phyloP scores from a whole-genome alignment of 2,797 vertebrate species.

The Eulemur mongoz region DNA sequence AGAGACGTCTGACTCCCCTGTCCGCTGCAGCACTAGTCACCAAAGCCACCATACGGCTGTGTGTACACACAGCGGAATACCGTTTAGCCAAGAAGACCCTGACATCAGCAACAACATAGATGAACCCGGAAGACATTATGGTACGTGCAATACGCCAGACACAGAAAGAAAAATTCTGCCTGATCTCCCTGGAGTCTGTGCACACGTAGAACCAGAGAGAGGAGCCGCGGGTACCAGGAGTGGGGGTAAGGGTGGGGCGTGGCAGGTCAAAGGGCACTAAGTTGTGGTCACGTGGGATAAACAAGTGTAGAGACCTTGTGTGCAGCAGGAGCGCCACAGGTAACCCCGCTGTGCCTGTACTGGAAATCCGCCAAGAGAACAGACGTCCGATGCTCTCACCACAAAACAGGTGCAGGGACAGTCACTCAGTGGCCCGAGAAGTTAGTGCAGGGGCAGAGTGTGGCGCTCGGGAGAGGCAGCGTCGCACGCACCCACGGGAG shows the following conservation, averaged over 20 bases:
- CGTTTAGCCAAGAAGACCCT: background rate
- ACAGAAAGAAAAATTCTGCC: background rate
- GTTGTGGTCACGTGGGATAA: background rate
- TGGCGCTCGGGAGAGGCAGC: rapidly evolving
- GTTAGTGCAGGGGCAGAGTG: rapidly evolving
- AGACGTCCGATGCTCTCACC: background rate
- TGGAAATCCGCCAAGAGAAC: background rate
- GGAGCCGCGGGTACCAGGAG: background rate
- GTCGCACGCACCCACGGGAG: rapidly evolving
- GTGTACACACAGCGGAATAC: background rate
- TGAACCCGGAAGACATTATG: background rate
- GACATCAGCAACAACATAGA: background rate
- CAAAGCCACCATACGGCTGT: too few species aligned
- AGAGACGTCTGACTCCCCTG: background rate
- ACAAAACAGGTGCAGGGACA: background rate
- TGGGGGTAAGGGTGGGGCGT: background rate
- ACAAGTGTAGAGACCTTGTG: background rate
- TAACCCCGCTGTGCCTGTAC: rapidly evolving
- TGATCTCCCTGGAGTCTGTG: background rate
- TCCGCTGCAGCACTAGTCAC: too few species aligned
- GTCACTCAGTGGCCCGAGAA: background rate
- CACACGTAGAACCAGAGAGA: background rate
- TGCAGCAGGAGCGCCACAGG: background rate
- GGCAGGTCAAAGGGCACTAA: background rate
- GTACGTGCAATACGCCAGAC: too few species aligned